Conservation (phyloP, 2,797 vertebrate genomes). For the Otus scops region DNA sequence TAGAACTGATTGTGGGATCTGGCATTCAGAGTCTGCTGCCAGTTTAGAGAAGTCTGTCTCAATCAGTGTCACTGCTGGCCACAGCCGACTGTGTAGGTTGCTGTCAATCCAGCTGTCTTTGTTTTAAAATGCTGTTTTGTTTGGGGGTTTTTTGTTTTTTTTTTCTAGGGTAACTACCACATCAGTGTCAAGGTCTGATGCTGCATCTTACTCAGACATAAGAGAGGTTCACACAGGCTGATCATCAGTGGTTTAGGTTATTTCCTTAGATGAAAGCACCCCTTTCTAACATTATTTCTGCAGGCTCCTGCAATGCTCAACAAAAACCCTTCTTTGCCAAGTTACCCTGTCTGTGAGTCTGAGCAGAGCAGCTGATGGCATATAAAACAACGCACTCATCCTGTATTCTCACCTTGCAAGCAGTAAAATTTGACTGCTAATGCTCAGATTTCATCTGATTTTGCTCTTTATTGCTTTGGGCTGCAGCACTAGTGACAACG, state of each 20-base stretch:
- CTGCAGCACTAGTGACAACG: background rate
- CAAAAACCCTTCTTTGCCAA: background rate
- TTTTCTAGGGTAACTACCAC: slow-evolving; percentile 24
- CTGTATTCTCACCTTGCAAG: slow-evolving; percentile 27
- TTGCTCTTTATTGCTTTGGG: background rate
- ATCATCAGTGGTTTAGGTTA: background rate
- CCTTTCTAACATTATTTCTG: background rate
- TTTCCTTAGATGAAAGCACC: slow-evolving; percentile 30
- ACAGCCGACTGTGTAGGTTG: background rate
- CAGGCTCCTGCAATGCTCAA: background rate
- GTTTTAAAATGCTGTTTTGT: slow-evolving; percentile 43
- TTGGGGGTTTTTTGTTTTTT: background rate
- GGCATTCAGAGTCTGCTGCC: slow-evolving; percentile 49
- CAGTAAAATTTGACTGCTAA: slow-evolving; percentile 48
- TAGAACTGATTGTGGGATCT: slow-evolving; percentile 25
- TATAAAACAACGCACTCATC: background rate
- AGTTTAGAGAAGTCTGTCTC: slow-evolving; percentile 49
- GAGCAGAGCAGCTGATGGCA: slow-evolving; percentile 7
- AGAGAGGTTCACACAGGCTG: background rate
- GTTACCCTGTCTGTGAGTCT: background rate
- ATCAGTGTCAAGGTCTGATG: slow-evolving; percentile 19
- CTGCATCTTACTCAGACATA: background rate
- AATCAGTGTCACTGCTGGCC: slow-evolving; percentile 57
- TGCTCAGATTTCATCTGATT: background rate
- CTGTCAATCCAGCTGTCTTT: slow-evolving; percentile 47